phyloP scores from a whole-genome alignment of 37 sponge, comb jelly and placozoan genomes.

The Aplysina aerophoba region DNA sequence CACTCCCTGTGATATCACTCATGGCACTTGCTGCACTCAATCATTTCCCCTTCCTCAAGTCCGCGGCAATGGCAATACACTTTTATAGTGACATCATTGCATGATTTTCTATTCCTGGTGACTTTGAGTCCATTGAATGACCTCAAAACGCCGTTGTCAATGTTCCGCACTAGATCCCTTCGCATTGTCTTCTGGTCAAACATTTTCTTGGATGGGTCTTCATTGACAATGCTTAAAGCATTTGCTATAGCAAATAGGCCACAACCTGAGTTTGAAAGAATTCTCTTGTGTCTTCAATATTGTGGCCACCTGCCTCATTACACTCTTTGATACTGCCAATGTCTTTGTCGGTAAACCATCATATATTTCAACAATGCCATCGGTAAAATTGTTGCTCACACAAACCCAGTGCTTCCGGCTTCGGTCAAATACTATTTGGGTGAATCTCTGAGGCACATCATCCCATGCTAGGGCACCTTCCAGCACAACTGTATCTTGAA shows the following conservation, averaged over 20 bases:
- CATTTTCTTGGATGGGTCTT: neutral
- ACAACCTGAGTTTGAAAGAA: constrained; percentile 13
- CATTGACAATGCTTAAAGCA: neutral
- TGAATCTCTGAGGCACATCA: neutral
- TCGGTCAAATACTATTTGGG: neutral
- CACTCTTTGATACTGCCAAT: neutral
- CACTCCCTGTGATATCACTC: constrained; percentile 10
- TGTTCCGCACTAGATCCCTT: neutral
- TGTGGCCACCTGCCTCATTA: neutral
- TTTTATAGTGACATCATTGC: neutral
- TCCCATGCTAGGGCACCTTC: constrained; percentile 20
- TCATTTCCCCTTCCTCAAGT: constrained; percentile 16
- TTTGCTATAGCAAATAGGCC: constrained; percentile 10
- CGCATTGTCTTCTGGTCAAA: constrained; percentile 10
- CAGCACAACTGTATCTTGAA: constrained; percentile 2
- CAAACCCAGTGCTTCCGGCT: constrained; percentile 8
- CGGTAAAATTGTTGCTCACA: neutral
- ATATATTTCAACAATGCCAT: neutral
- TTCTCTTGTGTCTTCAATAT: constrained; percentile 9
- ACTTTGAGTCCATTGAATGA: neutral
- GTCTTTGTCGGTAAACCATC: neutral
- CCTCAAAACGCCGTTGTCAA: neutral
- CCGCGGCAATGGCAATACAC: constrained; percentile 14
- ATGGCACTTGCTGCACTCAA: constrained; percentile 4
- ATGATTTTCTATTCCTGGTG: neutral